A percentile compares a stretch with the other conserved stretches of the same genome.
phyloP scores from a whole-genome alignment of 2,888 invertebrate genomes.

The Tachina fera region DNA sequence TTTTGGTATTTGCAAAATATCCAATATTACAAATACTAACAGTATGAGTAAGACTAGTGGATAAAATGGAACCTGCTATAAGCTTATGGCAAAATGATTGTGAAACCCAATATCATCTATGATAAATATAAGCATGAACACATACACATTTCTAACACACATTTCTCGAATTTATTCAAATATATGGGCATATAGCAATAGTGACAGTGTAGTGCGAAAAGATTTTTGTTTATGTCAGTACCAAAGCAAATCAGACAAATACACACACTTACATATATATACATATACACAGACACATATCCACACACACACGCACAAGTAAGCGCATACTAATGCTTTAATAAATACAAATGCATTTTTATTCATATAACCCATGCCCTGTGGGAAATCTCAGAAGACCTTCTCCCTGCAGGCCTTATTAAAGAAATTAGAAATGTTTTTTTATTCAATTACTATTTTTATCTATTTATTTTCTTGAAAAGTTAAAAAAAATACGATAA shows the following conservation, averaged over 20 bases:
- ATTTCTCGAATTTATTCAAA: constrained; percentile 34
- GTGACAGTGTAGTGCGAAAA: constrained; percentile 30
- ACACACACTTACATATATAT: constrained; percentile 10
- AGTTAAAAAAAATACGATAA: too few relatives aligned
- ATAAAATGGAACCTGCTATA: constrained; percentile 37
- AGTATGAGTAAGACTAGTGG: constrained; percentile 21
- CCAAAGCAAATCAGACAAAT: constrained; percentile 19
- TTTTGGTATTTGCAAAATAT: neutral
- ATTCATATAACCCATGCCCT: neutral
- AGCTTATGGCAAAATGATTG: constrained; percentile 41
- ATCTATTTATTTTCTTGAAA: too few relatives aligned
- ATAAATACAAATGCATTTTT: neutral
- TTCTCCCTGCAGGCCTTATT: too few relatives aligned
- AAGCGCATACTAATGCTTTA: too few relatives aligned
- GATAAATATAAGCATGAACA: neutral
- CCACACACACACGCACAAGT: too few relatives aligned
- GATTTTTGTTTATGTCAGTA: constrained; percentile 64
- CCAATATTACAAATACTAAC: neutral
- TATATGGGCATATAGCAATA: constrained; percentile 42
- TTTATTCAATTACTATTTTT: too few relatives aligned
- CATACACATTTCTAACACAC: neutral
- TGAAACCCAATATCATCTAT: constrained; percentile 56
- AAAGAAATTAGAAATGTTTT: too few relatives aligned
- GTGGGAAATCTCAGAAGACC: too few relatives aligned
- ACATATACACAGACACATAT: neutral